A percentile compares a stretch with the other conserved stretches of the same genome.
phyloP scores from a whole-genome alignment of 35 echinoderm and acorn worm species.

The Anneissia japonica region DNA sequence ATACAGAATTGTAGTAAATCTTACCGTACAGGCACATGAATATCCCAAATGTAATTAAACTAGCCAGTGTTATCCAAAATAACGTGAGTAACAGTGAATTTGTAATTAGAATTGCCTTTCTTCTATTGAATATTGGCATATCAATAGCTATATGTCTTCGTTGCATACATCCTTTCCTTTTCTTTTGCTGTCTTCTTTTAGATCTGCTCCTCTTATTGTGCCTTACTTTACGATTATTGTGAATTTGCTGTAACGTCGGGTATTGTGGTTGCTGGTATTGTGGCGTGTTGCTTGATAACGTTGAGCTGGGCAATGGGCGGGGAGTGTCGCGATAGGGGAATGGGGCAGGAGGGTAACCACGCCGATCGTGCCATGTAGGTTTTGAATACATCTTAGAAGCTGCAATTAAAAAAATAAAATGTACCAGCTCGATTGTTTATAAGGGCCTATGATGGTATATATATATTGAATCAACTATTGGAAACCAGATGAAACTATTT shows the following conservation, averaged over 20 bases:
- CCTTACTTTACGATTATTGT: background rate
- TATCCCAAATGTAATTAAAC: background rate
- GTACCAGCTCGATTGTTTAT: too few species aligned
- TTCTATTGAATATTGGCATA: background rate
- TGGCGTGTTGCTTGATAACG: background rate
- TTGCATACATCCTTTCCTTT: background rate
- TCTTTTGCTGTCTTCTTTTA: background rate
- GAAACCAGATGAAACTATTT: too few species aligned
- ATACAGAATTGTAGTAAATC: too few species aligned
- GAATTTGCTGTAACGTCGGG: background rate
- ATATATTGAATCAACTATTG: too few species aligned
- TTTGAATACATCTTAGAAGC: background rate
- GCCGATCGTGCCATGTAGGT: background rate
- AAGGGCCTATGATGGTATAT: too few species aligned
- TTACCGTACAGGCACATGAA: background rate
- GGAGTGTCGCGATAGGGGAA: background rate
- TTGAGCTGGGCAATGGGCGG: background rate
- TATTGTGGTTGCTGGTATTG: background rate
- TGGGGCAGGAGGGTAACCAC: background rate
- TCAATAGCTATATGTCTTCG: background rate
- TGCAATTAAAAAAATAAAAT: background rate
- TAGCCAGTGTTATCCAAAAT: background rate
- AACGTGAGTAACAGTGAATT: background rate
- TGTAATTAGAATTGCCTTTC: background rate
- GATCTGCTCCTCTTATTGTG: background rate